Conservation (phyloP, 2,797 vertebrate genomes). For the Lagocephalus sceleratus region DNA sequence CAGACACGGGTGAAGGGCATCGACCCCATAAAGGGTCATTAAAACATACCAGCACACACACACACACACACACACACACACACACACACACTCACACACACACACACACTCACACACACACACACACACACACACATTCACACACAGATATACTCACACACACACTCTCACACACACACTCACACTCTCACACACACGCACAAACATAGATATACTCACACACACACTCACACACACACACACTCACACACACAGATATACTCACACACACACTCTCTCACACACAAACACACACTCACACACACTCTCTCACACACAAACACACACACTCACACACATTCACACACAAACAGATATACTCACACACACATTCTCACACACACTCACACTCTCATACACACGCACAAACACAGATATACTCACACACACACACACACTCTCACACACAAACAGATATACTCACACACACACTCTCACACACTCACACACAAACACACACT, state of each 20-base stretch:
- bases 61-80: no score
- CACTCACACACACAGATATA: not conserved
- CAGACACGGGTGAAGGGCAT: not conserved
- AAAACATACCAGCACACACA: not conserved
- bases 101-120: conserved; percentile 9
- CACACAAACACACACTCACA: conserved; percentile 7
- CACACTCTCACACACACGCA: conserved; percentile 6
- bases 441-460: no score
- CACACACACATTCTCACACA: no score
- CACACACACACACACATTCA: conserved; percentile 3
- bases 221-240: conserved; percentile 10
- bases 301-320: conserved; percentile 11
- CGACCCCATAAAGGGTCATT: not conserved
- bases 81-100: conserved; percentile 7
- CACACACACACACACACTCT: conserved; percentile 11
- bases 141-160: not conserved
- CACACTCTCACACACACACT: no score
- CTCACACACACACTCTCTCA: not conserved
- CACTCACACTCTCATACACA: no score
- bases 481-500: not conserved
- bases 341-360: conserved; percentile 1
- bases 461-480: no score
- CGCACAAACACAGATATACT: conserved; percentile 4
- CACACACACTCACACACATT: conserved; percentile 7
- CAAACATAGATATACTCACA: conserved; percentile 7